Percentiles rank a stretch among this genome's conserved stretches.
Evolutionary conservation across 2,888 invertebrate genomes (phyloP).

Genomic region (Odontomyia ornata): DNA sequence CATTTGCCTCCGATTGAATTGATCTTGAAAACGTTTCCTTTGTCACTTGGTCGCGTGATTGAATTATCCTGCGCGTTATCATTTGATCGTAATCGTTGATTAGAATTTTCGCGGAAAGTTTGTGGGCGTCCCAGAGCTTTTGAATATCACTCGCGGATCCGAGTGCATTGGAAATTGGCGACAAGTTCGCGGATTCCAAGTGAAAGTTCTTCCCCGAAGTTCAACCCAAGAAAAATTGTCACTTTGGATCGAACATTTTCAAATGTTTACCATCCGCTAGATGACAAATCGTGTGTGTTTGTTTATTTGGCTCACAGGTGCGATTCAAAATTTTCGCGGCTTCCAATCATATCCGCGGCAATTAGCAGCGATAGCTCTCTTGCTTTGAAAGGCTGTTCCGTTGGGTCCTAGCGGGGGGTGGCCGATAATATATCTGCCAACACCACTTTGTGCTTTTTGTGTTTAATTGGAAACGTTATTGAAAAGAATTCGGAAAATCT

Average conservation of each 20-base stretch:
- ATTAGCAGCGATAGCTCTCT: not conserved
- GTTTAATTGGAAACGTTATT: not conserved
- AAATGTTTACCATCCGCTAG: not conserved
- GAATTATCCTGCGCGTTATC: no score
- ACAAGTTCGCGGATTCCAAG: not conserved
- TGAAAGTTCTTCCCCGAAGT: not conserved
- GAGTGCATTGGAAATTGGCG: not conserved
- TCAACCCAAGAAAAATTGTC: not conserved
- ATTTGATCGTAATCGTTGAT: no score
- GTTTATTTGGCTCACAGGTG: constrained; percentile 20
- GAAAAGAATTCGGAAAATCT: not conserved
- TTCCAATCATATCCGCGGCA: not conserved
- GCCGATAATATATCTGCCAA: not conserved
- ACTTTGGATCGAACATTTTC: not conserved
- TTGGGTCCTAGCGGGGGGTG: constrained; percentile 5
- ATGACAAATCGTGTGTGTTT: not conserved
- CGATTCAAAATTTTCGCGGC: constrained; percentile 1
- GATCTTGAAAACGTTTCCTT: not conserved
- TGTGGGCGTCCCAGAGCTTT: not conserved
- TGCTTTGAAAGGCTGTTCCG: constrained; percentile 1
- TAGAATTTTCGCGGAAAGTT: no score
- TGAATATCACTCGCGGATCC: not conserved
- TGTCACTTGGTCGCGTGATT: constrained; percentile 11
- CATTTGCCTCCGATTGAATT: constrained; percentile 21
- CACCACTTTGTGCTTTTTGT: not conserved